These are phyloP conservation scores for Gasterosteus nipponicus DNA, from an alignment of 2,113 vertebrate species.

Conservation along the genomic window DNA sequence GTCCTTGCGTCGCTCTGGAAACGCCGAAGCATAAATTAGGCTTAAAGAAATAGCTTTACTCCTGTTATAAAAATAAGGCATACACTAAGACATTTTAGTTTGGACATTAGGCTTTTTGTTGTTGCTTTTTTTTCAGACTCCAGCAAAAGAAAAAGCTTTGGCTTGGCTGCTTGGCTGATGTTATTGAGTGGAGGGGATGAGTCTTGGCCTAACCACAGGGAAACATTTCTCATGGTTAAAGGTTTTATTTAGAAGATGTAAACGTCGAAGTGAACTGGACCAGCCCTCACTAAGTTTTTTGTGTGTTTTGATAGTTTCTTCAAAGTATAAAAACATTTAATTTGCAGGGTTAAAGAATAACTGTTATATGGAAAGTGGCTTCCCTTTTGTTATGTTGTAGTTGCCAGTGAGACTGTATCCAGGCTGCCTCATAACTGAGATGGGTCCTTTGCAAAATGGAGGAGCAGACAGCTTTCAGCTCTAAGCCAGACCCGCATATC, in stretches of 20 bases:
- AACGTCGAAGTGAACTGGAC: conserved; percentile 18
- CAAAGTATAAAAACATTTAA: background rate
- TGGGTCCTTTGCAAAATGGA: conserved; percentile 29
- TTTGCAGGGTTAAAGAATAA: background rate
- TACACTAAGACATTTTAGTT: background rate
- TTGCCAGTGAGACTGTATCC: conserved; percentile 6
- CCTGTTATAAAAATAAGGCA: background rate
- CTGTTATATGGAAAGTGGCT: background rate
- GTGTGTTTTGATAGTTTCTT: background rate
- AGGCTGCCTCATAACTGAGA: conserved; percentile 35
- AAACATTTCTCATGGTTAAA: conserved; percentile 10
- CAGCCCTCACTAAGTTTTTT: background rate
- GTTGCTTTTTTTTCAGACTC: background rate
- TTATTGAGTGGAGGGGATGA: conserved; percentile 22
- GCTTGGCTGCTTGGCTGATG: background rate
- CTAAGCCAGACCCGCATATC: conserved; percentile 48
- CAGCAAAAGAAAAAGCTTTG: background rate
- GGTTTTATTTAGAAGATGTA: conserved; percentile 48
- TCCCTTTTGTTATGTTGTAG: background rate
- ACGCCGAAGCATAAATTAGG: no score
- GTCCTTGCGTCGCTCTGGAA: no score
- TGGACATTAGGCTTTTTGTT: background rate
- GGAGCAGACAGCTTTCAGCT: conserved; percentile 37
- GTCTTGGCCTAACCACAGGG: conserved; percentile 26
- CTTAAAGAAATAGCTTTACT: background rate